Evolutionary conservation across 1,140 invertebrate genomes (phyloP), one percentile per base, ranked within the genome.

Genomic region (Solenopsis fugax): DNA sequence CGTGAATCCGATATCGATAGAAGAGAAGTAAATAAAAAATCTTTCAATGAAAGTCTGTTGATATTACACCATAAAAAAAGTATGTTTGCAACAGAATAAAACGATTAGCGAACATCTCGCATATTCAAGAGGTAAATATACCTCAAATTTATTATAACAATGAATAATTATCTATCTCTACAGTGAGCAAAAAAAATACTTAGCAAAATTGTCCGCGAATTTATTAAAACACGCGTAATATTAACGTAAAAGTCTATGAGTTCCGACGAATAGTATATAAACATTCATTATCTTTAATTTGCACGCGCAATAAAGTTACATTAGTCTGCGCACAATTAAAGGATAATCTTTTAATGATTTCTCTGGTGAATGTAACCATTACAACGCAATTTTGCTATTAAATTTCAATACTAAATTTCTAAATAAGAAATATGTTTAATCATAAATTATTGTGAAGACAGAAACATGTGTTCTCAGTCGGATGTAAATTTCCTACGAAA

Each of bases 241-340:
- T 50, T 37, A 48, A n/a, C n/a, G 56, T 45, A 54, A 71, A 85
- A 85, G 54, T 65, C 58, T 62, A 85, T 52, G 12, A 82, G 65
- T 85, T 56, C 41, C 18, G 18, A 13, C 13, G n/a, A 50, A 65
- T 29, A 41, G 6, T 41, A 21, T 34, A 37, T 29, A 41, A 24
- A 37, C 34, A 34, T 64, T 37, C 56, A 72, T 78, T 86, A 88
- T 72, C 41, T 21, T 48, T 54, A 88, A 88, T 88, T 80, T 52
- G 24, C 62, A 69, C 4, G 41, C 56, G 48, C 48, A 29, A 64
- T 86, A 86, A 86, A 73, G 52, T 16, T 48, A 21, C 54, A 84
- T 64, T 58, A 37, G n/a, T 71, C n/a, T 24, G 37, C 37, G 34
- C 34, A 41, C 34, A 41, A 77, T 60, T 67, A 67, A 75, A 12